Percentiles rank a stretch among this genome's conserved stretches.
Conservation (phyloP, 2,113 vertebrate genomes). For the Chitala chitala region DNA sequence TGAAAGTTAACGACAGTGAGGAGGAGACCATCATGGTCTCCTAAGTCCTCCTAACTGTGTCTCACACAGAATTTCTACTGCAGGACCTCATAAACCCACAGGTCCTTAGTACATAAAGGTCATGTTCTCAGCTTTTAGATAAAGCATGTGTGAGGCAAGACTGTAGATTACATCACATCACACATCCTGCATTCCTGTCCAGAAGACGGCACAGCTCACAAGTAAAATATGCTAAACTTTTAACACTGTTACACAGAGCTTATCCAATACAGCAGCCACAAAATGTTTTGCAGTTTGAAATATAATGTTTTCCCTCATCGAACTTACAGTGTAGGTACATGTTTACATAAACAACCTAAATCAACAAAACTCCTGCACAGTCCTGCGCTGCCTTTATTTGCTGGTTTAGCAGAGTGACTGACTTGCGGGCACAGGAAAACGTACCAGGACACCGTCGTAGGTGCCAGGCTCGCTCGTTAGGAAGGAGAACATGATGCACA, state of each 20-base stretch:
- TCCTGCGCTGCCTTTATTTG: not conserved
- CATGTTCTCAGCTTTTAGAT: too few species aligned
- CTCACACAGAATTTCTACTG: too few species aligned
- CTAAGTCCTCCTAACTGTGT: too few species aligned
- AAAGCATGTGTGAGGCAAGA: not conserved
- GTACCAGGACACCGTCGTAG: conserved; percentile 91
- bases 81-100: too few species aligned
- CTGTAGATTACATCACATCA: not conserved
- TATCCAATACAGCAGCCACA: not conserved
- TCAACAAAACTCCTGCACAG: not conserved
- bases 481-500: conserved; percentile 96
- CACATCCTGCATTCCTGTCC: too few species aligned
- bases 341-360: not conserved
- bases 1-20: too few species aligned
- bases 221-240: not conserved
- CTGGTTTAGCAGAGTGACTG: too few species aligned
- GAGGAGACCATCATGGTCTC: too few species aligned
- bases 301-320: not conserved
- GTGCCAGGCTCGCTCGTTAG: conserved; percentile 91
- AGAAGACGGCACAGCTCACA: not conserved
- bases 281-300: not conserved
- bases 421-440: conserved; percentile 24
- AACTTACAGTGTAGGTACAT: not conserved
- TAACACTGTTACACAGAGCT: not conserved
- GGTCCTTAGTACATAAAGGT: too few species aligned